phyloP scores from a whole-genome alignment of 2,797 vertebrate genomes.

The Esox masquinongy region DNA sequence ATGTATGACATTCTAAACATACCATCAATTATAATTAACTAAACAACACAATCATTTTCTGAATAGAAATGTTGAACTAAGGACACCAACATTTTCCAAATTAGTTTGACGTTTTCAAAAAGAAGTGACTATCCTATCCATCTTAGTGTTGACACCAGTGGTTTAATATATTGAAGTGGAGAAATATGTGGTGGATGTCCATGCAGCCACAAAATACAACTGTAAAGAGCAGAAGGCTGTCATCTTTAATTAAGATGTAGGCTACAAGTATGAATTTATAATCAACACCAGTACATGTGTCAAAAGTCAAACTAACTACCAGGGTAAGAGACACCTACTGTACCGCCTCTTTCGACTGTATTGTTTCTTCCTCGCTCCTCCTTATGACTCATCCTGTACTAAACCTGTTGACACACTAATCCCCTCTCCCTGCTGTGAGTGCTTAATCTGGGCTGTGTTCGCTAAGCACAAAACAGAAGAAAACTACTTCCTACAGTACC shows the following conservation, averaged over 20 bases:
- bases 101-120: neutral
- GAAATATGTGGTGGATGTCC: neutral
- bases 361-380: conserved; percentile 9
- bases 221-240: conserved; percentile 7
- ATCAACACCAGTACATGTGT: conserved; percentile 34
- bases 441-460: neutral
- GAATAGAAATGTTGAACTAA: neutral
- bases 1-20: neutral
- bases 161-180: neutral
- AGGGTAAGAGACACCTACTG: neutral
- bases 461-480: neutral
- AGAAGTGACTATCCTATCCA: neutral
- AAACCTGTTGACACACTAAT: conserved; percentile 57
- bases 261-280: conserved; percentile 38
- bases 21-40: neutral
- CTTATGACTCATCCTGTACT: conserved; percentile 34
- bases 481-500: neutral
- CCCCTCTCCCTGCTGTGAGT: conserved; percentile 15
- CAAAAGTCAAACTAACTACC: conserved; percentile 27
- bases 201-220: conserved; percentile 21
- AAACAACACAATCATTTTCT: neutral
- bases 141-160: neutral
- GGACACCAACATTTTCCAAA: neutral
- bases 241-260: conserved; percentile 41
- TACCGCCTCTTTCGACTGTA: conserved; percentile 3